Evolutionary conservation across 2,113 vertebrate genomes (phyloP).

Genomic region (Nyctibius bracteatus): DNA sequence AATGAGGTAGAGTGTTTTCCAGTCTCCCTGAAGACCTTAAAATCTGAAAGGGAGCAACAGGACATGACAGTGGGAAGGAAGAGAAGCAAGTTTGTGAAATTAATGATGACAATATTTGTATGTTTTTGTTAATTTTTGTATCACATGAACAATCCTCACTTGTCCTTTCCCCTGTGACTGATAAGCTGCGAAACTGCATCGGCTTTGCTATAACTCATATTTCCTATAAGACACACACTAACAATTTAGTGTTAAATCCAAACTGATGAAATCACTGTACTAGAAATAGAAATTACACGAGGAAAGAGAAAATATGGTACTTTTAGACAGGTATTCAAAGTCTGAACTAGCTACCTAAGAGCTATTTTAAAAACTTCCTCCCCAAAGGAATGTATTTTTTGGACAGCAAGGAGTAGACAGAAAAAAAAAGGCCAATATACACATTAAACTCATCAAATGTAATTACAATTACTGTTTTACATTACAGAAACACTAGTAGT

Average conservation of each 20-base stretch:
- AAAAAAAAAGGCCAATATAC: background rate
- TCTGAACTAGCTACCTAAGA: background rate
- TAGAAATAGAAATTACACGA: background rate
- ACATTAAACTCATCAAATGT: background rate
- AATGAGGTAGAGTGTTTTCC: background rate
- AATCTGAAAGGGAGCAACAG: background rate
- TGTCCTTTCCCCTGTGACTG: background rate
- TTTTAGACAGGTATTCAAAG: background rate
- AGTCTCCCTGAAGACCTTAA: background rate
- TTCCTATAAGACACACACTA: background rate
- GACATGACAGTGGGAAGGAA: background rate
- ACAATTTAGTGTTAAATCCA: background rate
- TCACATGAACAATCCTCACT: background rate
- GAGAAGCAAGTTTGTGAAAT: background rate
- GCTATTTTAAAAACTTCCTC: background rate
- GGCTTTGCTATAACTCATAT: background rate
- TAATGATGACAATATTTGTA: background rate
- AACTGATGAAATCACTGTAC: background rate
- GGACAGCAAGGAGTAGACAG: background rate
- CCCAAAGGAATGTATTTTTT: background rate
- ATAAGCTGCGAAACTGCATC: background rate
- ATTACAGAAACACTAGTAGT: background rate
- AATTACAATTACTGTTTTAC: background rate
- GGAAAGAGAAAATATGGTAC: background rate
- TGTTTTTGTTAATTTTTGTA: background rate